These are phyloP conservation scores for Corvus cornix DNA, from an alignment of 2,113 vertebrate species.

Conservation along the genomic window DNA sequence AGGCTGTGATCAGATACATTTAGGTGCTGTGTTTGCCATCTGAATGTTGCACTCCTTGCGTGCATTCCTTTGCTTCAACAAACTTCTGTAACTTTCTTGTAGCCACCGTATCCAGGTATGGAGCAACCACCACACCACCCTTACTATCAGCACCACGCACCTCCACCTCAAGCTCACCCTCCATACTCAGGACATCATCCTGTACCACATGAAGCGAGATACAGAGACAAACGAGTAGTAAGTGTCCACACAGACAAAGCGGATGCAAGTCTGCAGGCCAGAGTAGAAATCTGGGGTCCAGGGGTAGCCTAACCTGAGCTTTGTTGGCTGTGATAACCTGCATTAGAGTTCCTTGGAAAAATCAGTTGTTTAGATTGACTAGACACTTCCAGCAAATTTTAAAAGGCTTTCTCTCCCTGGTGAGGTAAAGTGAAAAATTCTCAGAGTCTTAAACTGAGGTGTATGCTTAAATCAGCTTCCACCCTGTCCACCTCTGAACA, in stretches of 20 bases:
- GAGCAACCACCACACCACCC: conserved; percentile 89
- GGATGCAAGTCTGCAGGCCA: neutral
- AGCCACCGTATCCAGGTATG: conserved; percentile 92
- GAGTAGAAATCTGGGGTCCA: neutral
- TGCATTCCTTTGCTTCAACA: neutral
- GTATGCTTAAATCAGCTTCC: neutral
- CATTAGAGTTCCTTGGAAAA: neutral
- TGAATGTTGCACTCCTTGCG: neutral
- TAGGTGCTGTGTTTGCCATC: neutral
- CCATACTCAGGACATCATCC: conserved; percentile 91
- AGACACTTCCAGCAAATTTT: neutral
- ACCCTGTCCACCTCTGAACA: neutral
- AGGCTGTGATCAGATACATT: neutral
- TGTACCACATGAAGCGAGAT: conserved; percentile 86
- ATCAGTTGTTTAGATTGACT: neutral
- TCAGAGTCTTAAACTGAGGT: neutral
- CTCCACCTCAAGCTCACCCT: conserved; percentile 88
- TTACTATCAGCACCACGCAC: conserved; percentile 92
- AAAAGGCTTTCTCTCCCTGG: neutral
- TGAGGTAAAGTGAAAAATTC: neutral
- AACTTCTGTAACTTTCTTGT: conserved; percentile 30
- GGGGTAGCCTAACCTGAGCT: neutral
- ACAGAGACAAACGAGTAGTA: conserved; percentile 89
- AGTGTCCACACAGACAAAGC: conserved; percentile 48
- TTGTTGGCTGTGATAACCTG: neutral